Percentiles rank a stretch among this genome's conserved stretches.
Evolutionary conservation across 1,140 invertebrate species (phyloP).

Genomic region (Anagrus nilaparvatae): DNA sequence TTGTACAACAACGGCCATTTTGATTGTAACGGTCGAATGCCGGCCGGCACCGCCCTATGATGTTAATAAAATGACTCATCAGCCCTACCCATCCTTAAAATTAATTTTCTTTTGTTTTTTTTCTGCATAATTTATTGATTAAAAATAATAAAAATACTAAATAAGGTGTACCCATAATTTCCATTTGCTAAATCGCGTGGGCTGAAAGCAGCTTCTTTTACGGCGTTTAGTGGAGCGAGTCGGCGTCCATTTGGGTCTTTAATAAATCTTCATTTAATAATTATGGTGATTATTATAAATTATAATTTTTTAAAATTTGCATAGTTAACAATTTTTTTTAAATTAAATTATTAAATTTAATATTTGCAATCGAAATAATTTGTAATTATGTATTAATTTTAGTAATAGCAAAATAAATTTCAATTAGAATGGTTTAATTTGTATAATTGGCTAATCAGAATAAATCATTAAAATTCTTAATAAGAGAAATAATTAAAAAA

Average conservation of each 20-base stretch:
- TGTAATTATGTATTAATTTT: too few relatives aligned
- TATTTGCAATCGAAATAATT: too few relatives aligned
- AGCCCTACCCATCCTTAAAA: neutral
- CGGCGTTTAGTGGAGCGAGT: neutral
- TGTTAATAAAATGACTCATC: conserved; percentile 10
- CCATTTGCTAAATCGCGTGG: neutral
- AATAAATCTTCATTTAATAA: too few relatives aligned
- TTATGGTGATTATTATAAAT: too few relatives aligned
- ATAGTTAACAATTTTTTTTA: too few relatives aligned
- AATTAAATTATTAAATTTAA: too few relatives aligned
- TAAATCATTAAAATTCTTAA: too few relatives aligned
- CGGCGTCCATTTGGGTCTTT: conserved; percentile 4
- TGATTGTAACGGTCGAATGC: conserved; percentile 12
- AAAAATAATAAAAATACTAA: neutral
- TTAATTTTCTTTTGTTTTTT: neutral
- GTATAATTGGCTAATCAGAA: too few relatives aligned
- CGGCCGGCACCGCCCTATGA: conserved; percentile 15
- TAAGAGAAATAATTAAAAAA: too few relatives aligned
- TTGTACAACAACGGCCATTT: conserved; percentile 10
- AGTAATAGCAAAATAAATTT: too few relatives aligned
- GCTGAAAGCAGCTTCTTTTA: neutral
- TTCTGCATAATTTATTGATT: neutral
- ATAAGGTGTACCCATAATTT: neutral
- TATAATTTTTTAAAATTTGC: conserved; percentile 1
- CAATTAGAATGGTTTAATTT: too few relatives aligned